Percentiles rank a stretch among this genome's conserved stretches.
phyloP scores from a whole-genome alignment of 2,797 vertebrate genomes.

The Xiphophorus birchmanni region DNA sequence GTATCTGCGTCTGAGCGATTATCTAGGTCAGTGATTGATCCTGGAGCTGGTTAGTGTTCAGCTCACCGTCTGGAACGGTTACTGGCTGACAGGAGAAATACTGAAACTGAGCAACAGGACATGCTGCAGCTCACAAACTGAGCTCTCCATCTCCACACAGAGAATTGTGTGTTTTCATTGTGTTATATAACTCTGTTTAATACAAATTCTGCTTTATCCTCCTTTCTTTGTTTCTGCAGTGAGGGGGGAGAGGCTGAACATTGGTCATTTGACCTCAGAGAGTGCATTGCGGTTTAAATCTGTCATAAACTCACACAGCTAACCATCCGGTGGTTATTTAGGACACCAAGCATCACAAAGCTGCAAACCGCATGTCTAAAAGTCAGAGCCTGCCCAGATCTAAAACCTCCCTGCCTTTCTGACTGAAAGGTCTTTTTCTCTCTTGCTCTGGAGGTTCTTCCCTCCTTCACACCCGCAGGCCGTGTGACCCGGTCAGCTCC shows the following conservation, averaged over 20 bases:
- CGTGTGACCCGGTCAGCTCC: slow-evolving; percentile 47
- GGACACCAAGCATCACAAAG: slow-evolving; percentile 22
- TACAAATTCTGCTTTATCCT: slow-evolving; percentile 7
- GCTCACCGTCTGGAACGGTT: not conserved
- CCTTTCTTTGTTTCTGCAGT: not conserved
- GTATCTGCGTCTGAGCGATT: not conserved
- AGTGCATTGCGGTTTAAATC: slow-evolving; percentile 40
- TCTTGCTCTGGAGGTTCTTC: slow-evolving; percentile 1
- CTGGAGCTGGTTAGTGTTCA: not conserved
- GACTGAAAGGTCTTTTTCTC: slow-evolving; percentile 33
- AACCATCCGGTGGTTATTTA: slow-evolving; percentile 49
- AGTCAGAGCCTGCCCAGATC: slow-evolving; percentile 47
- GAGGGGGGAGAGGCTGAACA: not conserved
- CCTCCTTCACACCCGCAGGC: slow-evolving; percentile 3
- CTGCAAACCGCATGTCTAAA: slow-evolving; percentile 50
- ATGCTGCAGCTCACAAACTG: not conserved
- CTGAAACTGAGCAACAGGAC: not conserved
- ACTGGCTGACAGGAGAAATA: not conserved
- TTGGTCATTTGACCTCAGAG: slow-evolving; percentile 47
- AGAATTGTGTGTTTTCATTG: slow-evolving; percentile 1
- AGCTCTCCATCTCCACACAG: not conserved
- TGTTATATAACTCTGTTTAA: not conserved
- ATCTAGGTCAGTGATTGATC: not conserved
- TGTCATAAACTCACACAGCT: slow-evolving; percentile 36
- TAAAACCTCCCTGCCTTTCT: slow-evolving; percentile 43